Percentiles rank a stretch among this genome's conserved stretches.
These are phyloP conservation scores for Orycteropus afer DNA, from an alignment of 2,113 vertebrate species.

Conservation along the genomic window DNA sequence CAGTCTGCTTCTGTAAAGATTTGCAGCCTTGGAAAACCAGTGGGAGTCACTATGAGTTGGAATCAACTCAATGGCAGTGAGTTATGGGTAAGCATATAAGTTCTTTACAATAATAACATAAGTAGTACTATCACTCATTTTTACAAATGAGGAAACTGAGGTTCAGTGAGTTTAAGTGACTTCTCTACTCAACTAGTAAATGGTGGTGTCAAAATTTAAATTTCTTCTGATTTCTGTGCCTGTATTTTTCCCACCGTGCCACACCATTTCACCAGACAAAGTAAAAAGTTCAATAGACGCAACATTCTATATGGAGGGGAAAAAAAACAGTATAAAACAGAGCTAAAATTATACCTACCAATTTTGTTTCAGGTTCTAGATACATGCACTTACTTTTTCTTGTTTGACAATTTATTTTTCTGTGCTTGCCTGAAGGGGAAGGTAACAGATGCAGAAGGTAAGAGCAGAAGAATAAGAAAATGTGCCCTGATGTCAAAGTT, in stretches of 20 bases:
- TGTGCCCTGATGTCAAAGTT: constrained; percentile 28
- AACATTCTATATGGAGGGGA: constrained; percentile 18
- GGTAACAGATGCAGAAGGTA: constrained; percentile 43
- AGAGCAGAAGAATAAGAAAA: constrained; percentile 55
- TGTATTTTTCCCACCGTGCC: background rate
- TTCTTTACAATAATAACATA: background rate
- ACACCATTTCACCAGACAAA: background rate
- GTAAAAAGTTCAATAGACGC: background rate
- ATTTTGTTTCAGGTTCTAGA: constrained; percentile 51
- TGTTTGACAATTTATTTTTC: constrained; percentile 51
- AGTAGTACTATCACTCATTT: background rate
- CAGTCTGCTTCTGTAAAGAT: too few species aligned
- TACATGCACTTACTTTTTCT: constrained; percentile 30
- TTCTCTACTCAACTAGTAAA: background rate
- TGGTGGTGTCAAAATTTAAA: constrained; percentile 1
- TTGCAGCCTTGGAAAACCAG: too few species aligned
- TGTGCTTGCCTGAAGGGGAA: constrained; percentile 37
- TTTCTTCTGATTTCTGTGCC: background rate
- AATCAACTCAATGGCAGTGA: too few species aligned
- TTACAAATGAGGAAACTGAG: constrained; percentile 23
- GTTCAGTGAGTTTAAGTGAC: background rate
- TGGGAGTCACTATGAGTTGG: too few species aligned
- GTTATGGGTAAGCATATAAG: background rate
- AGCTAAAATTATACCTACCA: constrained; percentile 48
- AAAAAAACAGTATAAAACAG: background rate